phyloP scores from a whole-genome alignment of 2,797 vertebrate species.

The Brachyrhaphis roseni region DNA sequence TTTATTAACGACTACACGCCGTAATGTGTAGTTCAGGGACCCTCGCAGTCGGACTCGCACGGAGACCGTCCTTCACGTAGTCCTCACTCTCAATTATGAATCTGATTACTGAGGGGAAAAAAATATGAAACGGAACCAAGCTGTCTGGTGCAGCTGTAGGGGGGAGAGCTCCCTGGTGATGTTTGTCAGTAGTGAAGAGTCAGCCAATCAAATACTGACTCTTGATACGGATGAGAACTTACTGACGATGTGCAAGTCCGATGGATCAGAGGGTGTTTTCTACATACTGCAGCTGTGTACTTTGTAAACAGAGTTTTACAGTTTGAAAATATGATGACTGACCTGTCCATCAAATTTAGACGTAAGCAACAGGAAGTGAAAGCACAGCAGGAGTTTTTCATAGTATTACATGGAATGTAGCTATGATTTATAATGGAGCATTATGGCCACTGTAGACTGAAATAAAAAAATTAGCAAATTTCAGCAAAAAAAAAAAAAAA shows the following conservation, averaged over 20 bases:
- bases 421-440: too few relatives aligned
- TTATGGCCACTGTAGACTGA: too few relatives aligned
- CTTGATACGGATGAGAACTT: neutral
- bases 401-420: neutral
- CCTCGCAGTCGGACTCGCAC: slow-evolving; percentile 2
- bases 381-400: neutral
- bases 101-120: slow-evolving; percentile 1
- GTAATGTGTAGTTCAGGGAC: slow-evolving; percentile 23
- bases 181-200: slow-evolving; percentile 2
- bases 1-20: slow-evolving; percentile 34
- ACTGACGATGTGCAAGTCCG: neutral
- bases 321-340: neutral
- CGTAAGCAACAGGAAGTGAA: neutral
- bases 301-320: neutral
- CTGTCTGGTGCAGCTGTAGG: slow-evolving; percentile 16
- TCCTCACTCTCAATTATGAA: slow-evolving; percentile 6
- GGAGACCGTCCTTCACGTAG: neutral
- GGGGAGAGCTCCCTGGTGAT: neutral
- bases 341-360: neutral
- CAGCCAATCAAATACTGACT: slow-evolving; percentile 3
- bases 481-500: too few relatives aligned
- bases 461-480: too few relatives aligned
- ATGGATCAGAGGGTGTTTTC: neutral
- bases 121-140: neutral
- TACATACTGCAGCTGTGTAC: neutral